Evolutionary conservation across 2,797 vertebrate genomes (phyloP), one percentile per base, ranked within the genome.

Genomic region (Babyrousa celebensis): DNA sequence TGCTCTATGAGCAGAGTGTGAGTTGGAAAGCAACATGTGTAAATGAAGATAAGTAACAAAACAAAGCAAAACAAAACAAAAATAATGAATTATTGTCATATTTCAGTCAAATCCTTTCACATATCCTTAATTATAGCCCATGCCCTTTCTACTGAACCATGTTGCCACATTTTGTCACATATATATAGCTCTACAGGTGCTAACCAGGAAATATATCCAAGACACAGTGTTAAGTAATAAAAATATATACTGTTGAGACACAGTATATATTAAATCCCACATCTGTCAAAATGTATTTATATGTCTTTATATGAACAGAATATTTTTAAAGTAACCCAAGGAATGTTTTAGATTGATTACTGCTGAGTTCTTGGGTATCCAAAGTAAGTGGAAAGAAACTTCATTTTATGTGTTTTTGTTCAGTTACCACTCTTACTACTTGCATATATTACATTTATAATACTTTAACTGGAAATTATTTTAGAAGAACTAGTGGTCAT

Each of bases 251-350:
- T 36, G 36, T 92, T 71, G 18, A 74, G 52, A 95, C 96, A 92
- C 65, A 77, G 80, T 97, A 72, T 65, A 29, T 79, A 92, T 94
- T 91, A 96, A 94, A 92, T 68, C 36, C 48, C 87, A 54, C 82
- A 93, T 95, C 95, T 96, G 96, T 87, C 83, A 91, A 82, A 68
- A 67, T 96, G 23, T 92, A 96, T 89, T 95, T 97, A 60, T 94
- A 85, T 54, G 82, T 77, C 74, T 85, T 85, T 71, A 86, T 56
- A 79, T 60, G 93, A 86, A 75, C 54, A 83, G 67, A 91, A 11
- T 89, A 74, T 84, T 90, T 89, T 95, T 87, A 29, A 96, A 97
- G 60, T 83, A 80, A 84, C 40, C 58, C 79, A 70, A 52, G 71
- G 70, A 85, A 63, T 36, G 56, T 56, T 88, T 77, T 63, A 70